phyloP scores from a whole-genome alignment of 2,888 invertebrate genomes.

The Mycalesis mineus region DNA sequence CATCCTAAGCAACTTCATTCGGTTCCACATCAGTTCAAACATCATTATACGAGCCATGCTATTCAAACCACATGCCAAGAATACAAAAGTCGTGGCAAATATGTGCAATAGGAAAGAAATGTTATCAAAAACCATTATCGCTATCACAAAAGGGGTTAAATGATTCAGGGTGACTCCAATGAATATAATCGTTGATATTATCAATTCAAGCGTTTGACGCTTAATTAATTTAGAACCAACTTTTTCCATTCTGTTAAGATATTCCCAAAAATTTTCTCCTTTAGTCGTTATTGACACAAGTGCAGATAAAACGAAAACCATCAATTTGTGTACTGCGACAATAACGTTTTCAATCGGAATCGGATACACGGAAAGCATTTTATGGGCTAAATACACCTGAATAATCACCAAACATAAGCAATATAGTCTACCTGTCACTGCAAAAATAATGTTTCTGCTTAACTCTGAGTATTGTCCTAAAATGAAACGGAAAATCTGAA shows the following conservation, averaged over 20 bases:
- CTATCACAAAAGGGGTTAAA: too few relatives aligned
- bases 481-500: not conserved
- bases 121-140: not conserved
- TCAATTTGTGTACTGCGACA: not conserved
- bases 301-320: not conserved
- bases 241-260: not conserved
- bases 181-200: too few relatives aligned
- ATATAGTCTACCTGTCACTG: not conserved
- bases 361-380: not conserved
- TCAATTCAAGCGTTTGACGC: not conserved
- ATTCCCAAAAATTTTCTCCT: not conserved
- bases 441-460: not conserved
- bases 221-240: not conserved
- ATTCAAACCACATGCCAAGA: not conserved
- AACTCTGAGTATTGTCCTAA: not conserved
- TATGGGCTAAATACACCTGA: not conserved
- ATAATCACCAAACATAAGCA: not conserved
- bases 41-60: not conserved
- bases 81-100: not conserved
- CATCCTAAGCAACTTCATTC: constrained; percentile 12
- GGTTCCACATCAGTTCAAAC: constrained; percentile 16
- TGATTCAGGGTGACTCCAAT: too few relatives aligned
- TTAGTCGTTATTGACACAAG: not conserved
- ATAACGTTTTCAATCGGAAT: not conserved
- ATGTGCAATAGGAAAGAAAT: not conserved